Evolutionary conservation across 1,140 invertebrate species (phyloP).

Genomic region (Atta texana): DNA sequence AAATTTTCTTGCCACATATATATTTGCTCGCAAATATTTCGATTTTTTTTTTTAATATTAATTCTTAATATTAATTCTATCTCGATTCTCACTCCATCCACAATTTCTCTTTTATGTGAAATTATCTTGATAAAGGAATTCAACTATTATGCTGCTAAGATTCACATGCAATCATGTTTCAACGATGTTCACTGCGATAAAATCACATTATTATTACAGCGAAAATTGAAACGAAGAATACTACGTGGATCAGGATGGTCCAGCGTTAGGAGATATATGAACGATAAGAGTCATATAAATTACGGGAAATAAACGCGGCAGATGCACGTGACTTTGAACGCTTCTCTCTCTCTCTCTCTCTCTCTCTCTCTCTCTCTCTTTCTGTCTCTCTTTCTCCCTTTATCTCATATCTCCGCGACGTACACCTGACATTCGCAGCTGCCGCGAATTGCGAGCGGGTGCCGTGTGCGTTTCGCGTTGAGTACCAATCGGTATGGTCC

Average conservation of each 20-base stretch:
- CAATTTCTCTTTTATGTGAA: not conserved
- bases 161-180: not conserved
- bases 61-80: not conserved
- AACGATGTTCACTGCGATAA: too few relatives aligned
- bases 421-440: slow-evolving; percentile 70
- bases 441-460: slow-evolving; percentile 56
- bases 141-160: not conserved
- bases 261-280: slow-evolving; percentile 59
- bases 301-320: slow-evolving; percentile 72
- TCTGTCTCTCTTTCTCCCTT: slow-evolving; percentile 22
- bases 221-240: not conserved
- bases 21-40: too few relatives aligned
- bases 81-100: not conserved
- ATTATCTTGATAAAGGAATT: not conserved
- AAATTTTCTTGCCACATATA: too few relatives aligned
- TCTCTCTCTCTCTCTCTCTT: not conserved
- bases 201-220: not conserved
- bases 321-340: slow-evolving; percentile 69
- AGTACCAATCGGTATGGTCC: slow-evolving; percentile 22
- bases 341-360: slow-evolving; percentile 31
- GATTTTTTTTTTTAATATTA: too few relatives aligned
- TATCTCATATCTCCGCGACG: slow-evolving; percentile 45
- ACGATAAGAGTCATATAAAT: slow-evolving; percentile 71
- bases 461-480: slow-evolving; percentile 23
- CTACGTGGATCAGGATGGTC: not conserved